These are phyloP conservation scores for Pogonocichla stellata DNA, from an alignment of 2,113 vertebrate species.

Conservation along the genomic window DNA sequence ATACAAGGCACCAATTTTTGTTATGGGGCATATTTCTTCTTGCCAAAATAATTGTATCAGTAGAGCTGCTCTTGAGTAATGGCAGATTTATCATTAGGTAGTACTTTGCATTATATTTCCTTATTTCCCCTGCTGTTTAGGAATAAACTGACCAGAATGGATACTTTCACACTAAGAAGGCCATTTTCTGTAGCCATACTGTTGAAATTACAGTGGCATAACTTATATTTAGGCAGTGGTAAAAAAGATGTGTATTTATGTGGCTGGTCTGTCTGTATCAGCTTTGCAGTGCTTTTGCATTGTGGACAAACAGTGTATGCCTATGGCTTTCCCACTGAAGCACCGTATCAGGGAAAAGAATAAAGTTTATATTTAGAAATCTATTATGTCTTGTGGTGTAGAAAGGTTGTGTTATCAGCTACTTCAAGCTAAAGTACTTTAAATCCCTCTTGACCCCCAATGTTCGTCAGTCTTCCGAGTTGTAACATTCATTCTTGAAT, in stretches of 20 bases:
- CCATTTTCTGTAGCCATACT: background rate
- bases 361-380: background rate
- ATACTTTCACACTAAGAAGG: background rate
- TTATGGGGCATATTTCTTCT: background rate
- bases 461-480: background rate
- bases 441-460: fast-evolving
- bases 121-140: background rate
- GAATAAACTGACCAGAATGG: background rate
- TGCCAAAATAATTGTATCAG: background rate
- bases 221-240: background rate
- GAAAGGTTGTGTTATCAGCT: background rate
- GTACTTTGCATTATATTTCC: background rate
- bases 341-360: background rate
- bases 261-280: background rate
- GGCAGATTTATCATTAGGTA: background rate
- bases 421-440: background rate
- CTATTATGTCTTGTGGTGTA: background rate
- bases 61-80: background rate
- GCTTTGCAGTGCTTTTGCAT: background rate
- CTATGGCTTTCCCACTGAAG: background rate
- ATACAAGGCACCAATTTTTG: background rate
- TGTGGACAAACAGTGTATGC: background rate
- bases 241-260: background rate
- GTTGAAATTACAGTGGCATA: background rate
- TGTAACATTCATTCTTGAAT: background rate